These are phyloP conservation scores for Mus caroli DNA, from an alignment of 2,797 vertebrate genomes.

Conservation along the genomic window DNA sequence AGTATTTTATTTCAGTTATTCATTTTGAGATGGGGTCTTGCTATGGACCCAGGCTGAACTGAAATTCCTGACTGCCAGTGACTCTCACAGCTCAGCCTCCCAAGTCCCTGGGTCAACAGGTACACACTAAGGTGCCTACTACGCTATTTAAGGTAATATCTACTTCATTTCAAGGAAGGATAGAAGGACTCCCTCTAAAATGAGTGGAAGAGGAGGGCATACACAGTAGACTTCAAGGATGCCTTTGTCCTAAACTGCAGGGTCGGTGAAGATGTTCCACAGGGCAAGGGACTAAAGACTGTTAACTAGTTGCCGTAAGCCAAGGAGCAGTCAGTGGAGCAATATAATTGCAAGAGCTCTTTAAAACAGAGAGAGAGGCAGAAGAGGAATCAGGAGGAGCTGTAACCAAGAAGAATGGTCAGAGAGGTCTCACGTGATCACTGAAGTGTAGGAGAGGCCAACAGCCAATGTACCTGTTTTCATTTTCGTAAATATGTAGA, in stretches of 20 bases:
- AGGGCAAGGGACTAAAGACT: background rate
- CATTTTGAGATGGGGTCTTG: background rate
- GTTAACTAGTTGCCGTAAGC: background rate
- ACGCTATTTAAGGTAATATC: background rate
- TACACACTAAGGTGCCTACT: background rate
- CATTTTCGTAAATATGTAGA: background rate
- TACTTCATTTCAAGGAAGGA: background rate
- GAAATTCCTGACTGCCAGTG: background rate
- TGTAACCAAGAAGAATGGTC: background rate
- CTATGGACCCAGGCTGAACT: background rate
- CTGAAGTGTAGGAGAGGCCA: background rate
- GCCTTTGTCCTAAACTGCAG: background rate
- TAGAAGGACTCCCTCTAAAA: background rate
- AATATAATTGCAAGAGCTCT: background rate
- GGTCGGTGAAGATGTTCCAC: background rate
- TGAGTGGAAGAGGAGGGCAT: background rate
- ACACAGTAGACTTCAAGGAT: background rate
- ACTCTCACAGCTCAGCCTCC: background rate
- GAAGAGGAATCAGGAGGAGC: background rate
- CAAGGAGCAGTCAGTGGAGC: background rate
- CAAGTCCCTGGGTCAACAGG: background rate
- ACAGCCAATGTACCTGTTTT: background rate
- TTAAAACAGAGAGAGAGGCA: background rate
- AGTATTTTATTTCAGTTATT: background rate
- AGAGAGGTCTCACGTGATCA: background rate